phyloP scores from a whole-genome alignment of 1,140 invertebrate genomes.

The Scylla paramamosain region DNA sequence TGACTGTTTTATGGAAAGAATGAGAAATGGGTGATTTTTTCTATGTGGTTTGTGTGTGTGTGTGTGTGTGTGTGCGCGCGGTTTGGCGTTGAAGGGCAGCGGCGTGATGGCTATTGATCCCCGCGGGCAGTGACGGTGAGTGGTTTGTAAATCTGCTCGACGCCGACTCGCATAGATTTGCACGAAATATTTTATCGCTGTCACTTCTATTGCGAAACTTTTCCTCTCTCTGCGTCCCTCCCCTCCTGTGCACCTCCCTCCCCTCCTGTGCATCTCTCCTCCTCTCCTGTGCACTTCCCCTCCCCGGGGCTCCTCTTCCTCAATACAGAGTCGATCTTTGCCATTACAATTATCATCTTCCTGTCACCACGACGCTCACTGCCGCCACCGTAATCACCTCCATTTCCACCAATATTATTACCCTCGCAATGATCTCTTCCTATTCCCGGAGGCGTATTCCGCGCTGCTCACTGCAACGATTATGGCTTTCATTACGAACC shows the following conservation, averaged over 20 bases:
- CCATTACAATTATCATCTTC: background rate
- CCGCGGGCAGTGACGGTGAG: background rate
- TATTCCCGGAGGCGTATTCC: background rate
- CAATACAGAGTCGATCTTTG: background rate
- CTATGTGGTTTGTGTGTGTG: too few relatives aligned
- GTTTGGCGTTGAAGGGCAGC: background rate
- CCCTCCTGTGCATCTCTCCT: background rate
- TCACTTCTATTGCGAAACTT: constrained; percentile 1
- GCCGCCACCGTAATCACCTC: background rate
- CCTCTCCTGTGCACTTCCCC: background rate
- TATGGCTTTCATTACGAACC: background rate
- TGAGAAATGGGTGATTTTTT: background rate
- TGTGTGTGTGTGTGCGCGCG: too few relatives aligned
- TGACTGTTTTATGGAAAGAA: background rate
- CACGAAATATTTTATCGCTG: background rate
- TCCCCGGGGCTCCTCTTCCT: background rate
- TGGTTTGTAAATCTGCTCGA: background rate
- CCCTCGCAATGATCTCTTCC: background rate
- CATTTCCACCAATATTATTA: background rate
- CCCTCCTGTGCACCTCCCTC: background rate
- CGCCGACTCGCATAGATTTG: background rate
- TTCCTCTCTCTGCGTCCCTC: background rate
- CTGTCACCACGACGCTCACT: background rate
- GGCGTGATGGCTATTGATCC: background rate
- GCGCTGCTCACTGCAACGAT: background rate